These are phyloP conservation scores for Poecilia picta DNA, from an alignment of 2,797 vertebrate species.

Conservation along the genomic window DNA sequence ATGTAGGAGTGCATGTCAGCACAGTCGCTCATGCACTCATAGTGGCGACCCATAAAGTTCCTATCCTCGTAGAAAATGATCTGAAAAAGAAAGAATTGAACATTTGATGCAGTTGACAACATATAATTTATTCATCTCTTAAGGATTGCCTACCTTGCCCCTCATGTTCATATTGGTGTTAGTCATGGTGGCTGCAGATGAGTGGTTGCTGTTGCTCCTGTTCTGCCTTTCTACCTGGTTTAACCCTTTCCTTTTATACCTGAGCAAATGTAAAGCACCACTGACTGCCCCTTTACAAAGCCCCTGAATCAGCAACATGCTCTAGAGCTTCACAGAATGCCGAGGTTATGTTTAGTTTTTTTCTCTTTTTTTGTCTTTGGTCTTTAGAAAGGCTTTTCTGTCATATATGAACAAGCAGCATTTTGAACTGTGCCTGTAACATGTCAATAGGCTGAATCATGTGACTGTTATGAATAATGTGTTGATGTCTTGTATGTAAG, in stretches of 20 bases:
- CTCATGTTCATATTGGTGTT: slow-evolving; percentile 71
- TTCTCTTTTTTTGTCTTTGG: slow-evolving; percentile 2
- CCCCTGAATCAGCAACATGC: slow-evolving; percentile 63
- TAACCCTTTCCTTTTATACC: slow-evolving; percentile 79
- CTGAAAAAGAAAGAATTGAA: neutral
- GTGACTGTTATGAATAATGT: neutral
- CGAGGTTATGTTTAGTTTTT: slow-evolving; percentile 37
- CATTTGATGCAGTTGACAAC: neutral
- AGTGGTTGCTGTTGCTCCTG: slow-evolving; percentile 42
- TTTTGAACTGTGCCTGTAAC: neutral
- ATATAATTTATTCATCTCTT: neutral
- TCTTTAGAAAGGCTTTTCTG: slow-evolving; percentile 59
- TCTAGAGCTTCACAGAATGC: slow-evolving; percentile 51
- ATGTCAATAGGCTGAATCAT: neutral
- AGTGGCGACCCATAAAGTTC: neutral
- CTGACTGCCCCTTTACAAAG: slow-evolving; percentile 51
- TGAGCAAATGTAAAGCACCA: slow-evolving; percentile 51
- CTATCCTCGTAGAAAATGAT: neutral
- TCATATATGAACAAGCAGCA: slow-evolving; percentile 4
- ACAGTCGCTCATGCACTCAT: slow-evolving; percentile 66
- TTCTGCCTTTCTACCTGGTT: slow-evolving; percentile 58
- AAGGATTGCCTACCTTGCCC: slow-evolving; percentile 54
- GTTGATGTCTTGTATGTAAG: neutral
- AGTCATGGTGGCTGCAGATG: slow-evolving; percentile 59
- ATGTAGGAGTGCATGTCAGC: slow-evolving; percentile 68